Percentiles rank a stretch among this genome's conserved stretches.
Evolutionary conservation across 2,888 invertebrate genomes (phyloP).

Genomic region (Thelaira solivaga): DNA sequence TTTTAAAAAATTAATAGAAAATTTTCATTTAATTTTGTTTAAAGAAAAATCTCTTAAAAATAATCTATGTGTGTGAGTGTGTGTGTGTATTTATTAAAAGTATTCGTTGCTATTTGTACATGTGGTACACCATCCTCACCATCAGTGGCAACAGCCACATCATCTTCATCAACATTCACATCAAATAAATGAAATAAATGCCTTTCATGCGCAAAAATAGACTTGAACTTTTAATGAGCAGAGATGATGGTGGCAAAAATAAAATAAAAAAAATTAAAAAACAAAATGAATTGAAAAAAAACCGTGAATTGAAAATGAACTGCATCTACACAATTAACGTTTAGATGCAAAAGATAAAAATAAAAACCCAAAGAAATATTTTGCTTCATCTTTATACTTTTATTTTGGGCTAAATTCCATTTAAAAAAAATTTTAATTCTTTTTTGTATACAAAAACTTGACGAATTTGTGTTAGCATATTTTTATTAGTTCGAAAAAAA

Average conservation of each 20-base stretch:
- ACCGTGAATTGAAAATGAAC: constrained; percentile 16
- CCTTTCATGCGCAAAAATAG: constrained; percentile 53
- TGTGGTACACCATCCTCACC: constrained; percentile 12
- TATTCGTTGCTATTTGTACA: constrained; percentile 3
- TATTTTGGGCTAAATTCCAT: neutral
- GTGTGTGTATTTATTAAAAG: too few species aligned
- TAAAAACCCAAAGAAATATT: neutral
- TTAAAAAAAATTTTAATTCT: neutral
- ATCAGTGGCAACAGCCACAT: neutral
- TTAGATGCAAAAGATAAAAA: constrained; percentile 13
- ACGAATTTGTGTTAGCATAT: too few species aligned
- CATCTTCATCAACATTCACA: neutral
- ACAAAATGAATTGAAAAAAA: neutral
- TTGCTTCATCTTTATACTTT: neutral
- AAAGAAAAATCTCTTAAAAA: neutral
- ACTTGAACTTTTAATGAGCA: constrained; percentile 56
- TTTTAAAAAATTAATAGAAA: constrained; percentile 31
- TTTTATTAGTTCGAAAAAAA: too few species aligned
- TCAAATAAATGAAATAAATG: constrained; percentile 42
- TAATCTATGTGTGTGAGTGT: constrained; percentile 3
- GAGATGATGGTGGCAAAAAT: constrained; percentile 36
- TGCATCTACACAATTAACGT: constrained; percentile 20
- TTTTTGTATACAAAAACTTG: too few species aligned
- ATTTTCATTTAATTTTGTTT: constrained; percentile 26
- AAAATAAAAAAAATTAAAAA: neutral